A percentile compares a stretch with the other conserved stretches of the same genome.
Evolutionary conservation across 2,797 vertebrate species (phyloP).

Genomic region (Gadopsis marmoratus): DNA sequence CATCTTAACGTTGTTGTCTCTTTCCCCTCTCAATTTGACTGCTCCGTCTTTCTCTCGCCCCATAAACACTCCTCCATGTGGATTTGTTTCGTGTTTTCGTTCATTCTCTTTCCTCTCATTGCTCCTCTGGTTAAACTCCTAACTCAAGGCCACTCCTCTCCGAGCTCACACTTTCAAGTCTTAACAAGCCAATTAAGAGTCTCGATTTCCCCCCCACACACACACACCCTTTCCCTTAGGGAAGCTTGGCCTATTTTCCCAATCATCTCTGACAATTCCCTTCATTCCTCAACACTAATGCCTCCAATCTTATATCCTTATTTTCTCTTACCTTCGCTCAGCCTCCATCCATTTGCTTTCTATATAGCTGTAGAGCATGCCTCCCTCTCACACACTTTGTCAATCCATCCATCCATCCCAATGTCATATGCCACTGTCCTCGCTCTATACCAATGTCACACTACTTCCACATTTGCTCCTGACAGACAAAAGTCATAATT

Average conservation of each 20-base stretch:
- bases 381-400: background rate
- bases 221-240: constrained; percentile 23
- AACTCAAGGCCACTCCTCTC: constrained; percentile 64
- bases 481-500: background rate
- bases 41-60: background rate
- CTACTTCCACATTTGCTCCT: background rate
- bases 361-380: background rate
- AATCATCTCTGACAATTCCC: constrained; percentile 22
- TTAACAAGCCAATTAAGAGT: constrained; percentile 79
- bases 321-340: constrained; percentile 32
- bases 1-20: constrained; percentile 59
- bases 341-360: background rate
- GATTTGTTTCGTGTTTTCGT: constrained; percentile 33
- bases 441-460: background rate
- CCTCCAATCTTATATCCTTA: constrained; percentile 22
- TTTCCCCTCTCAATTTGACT: constrained; percentile 8
- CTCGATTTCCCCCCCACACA: constrained; percentile 48
- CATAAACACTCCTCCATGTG: constrained; percentile 28
- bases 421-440: background rate
- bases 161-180: constrained; percentile 67
- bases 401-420: background rate
- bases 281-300: constrained; percentile 30
- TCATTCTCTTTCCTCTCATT: constrained; percentile 39
- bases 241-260: constrained; percentile 53
- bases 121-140: constrained; percentile 44